A percentile compares a stretch with the other conserved stretches of the same genome.
Evolutionary conservation across 2,113 vertebrate genomes (phyloP).

Genomic region (Sceloporus undulatus): DNA sequence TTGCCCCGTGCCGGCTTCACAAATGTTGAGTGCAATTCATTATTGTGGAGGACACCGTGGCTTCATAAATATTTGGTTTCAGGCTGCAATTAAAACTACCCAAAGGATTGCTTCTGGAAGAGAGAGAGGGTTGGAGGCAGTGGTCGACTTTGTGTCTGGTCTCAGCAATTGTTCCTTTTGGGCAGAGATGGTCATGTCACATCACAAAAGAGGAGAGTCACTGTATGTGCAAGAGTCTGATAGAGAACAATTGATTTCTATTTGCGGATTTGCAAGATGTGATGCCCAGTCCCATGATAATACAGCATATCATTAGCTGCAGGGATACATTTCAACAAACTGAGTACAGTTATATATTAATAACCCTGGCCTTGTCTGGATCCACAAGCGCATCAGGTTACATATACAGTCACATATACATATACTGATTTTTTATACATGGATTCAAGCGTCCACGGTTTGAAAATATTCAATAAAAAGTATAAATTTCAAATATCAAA

Average conservation of each 20-base stretch:
- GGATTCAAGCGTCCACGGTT: too few relatives aligned
- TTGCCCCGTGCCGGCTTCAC: constrained; percentile 76
- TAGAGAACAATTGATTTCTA: not conserved
- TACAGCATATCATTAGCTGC: not conserved
- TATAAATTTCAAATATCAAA: too few relatives aligned
- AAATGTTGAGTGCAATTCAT: constrained; percentile 75
- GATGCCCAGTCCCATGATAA: not conserved
- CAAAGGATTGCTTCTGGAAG: constrained; percentile 37
- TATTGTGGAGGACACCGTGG: constrained; percentile 61
- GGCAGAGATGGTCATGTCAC: constrained; percentile 63
- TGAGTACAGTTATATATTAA: not conserved
- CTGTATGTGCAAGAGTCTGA: not conserved
- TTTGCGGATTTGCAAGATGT: not conserved
- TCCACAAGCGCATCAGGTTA: too few relatives aligned
- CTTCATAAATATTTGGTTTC: constrained; percentile 72
- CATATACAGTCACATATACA: too few relatives aligned
- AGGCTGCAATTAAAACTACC: constrained; percentile 77
- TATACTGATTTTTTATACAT: too few relatives aligned
- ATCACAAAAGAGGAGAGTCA: constrained; percentile 12
- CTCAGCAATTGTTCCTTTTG: constrained; percentile 64
- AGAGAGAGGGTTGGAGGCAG: not conserved
- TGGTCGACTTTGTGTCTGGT: constrained; percentile 26
- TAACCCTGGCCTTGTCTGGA: not conserved
- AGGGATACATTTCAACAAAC: not conserved
- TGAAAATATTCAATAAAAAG: too few relatives aligned